Conservation (phyloP, 2,113 vertebrate species). For the Artemisiospiza belli region DNA sequence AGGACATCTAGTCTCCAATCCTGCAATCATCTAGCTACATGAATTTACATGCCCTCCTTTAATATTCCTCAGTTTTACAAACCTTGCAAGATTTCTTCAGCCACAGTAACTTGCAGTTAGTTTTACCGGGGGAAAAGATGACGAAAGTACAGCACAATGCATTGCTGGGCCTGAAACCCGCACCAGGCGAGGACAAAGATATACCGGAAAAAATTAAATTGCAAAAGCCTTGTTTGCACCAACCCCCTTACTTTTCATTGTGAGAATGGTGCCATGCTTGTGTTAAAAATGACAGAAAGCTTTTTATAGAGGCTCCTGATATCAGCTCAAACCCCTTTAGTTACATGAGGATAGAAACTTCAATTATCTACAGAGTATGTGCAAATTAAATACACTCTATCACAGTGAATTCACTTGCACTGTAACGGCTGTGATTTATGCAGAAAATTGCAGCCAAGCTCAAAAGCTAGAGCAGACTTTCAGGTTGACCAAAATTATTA, state of each 20-base stretch:
- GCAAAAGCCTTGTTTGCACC: not conserved
- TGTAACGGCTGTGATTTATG: not conserved
- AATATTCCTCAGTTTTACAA: constrained; percentile 4
- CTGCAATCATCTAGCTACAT: not conserved
- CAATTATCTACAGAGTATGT: not conserved
- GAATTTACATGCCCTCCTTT: constrained; percentile 27
- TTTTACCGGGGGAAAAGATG: not conserved
- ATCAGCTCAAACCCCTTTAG: not conserved
- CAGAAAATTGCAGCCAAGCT: not conserved
- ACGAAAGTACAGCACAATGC: not conserved
- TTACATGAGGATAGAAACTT: not conserved
- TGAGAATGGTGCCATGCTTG: fast-evolving
- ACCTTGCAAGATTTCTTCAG: constrained; percentile 2
- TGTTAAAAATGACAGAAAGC: not conserved
- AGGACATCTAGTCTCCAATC: constrained; percentile 6
- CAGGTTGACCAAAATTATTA: not conserved
- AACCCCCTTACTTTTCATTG: not conserved
- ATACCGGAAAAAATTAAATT: not conserved
- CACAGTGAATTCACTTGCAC: not conserved
- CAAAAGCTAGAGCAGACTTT: not conserved
- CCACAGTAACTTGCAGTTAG: not conserved
- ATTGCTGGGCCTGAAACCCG: not conserved
- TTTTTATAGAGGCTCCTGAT: not conserved
- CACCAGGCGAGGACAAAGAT: not conserved
- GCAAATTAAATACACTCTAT: not conserved